phyloP scores from a whole-genome alignment of 2,888 invertebrate species.

The Xestia c-nigrum region DNA sequence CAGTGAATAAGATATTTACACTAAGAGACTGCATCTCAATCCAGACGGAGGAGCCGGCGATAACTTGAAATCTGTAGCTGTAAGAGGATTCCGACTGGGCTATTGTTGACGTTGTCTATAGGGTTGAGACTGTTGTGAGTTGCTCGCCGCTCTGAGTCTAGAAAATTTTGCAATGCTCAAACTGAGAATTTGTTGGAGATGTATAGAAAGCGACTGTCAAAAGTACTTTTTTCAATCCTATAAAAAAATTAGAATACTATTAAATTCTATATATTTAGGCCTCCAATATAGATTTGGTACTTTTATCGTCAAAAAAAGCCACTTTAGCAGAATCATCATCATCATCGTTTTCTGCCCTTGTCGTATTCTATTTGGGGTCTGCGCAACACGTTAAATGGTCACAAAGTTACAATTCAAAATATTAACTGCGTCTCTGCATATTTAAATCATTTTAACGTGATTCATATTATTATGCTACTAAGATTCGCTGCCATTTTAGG shows the following conservation, averaged over 20 bases:
- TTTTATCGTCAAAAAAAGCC: background rate
- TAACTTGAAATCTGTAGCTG: constrained; percentile 55
- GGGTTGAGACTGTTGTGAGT: constrained; percentile 30
- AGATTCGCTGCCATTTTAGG: too few relatives aligned
- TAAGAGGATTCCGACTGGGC: constrained; percentile 58
- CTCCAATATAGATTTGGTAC: background rate
- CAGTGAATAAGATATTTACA: constrained; percentile 54
- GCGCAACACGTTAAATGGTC: too few relatives aligned
- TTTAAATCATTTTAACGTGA: too few relatives aligned
- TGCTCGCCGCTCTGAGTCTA: background rate
- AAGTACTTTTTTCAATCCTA: background rate
- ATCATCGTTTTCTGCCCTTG: too few relatives aligned
- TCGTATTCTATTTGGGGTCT: too few relatives aligned
- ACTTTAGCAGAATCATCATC: too few relatives aligned
- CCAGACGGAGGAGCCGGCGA: constrained; percentile 36
- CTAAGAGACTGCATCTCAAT: constrained; percentile 52
- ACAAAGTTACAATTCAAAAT: too few relatives aligned
- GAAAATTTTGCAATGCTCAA: background rate
- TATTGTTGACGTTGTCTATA: constrained; percentile 54
- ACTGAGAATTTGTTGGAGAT: background rate
- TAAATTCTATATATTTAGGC: too few relatives aligned
- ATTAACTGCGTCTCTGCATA: too few relatives aligned
- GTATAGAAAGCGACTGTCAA: background rate
- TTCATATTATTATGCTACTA: too few relatives aligned
- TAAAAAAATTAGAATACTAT: too few relatives aligned